phyloP scores from a whole-genome alignment of 2,888 invertebrate species.

The Drosophila planitibia region DNA sequence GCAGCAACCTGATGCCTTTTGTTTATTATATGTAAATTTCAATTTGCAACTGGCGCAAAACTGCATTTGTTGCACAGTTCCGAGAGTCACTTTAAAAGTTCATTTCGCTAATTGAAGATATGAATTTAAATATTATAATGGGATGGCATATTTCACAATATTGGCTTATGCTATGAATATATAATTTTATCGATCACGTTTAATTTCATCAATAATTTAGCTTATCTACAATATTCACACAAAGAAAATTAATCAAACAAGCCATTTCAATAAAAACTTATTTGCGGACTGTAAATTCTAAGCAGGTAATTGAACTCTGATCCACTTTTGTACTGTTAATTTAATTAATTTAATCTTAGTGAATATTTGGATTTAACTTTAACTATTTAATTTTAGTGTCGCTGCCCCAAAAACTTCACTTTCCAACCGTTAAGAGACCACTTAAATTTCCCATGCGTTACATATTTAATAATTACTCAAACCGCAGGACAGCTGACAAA shows the following conservation, averaged over 20 bases:
- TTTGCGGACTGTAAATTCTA: neutral
- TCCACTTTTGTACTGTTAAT: neutral
- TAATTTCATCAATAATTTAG: neutral
- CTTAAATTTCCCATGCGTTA: slow-evolving; percentile 25
- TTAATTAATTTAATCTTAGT: neutral
- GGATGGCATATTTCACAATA: neutral
- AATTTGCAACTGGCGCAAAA: slow-evolving; percentile 53
- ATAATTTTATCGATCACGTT: neutral
- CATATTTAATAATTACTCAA: slow-evolving; percentile 56
- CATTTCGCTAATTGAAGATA: neutral
- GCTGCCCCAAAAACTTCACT: neutral
- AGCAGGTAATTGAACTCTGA: neutral
- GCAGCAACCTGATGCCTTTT: slow-evolving; percentile 45
- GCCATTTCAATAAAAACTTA: neutral
- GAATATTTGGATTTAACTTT: neutral
- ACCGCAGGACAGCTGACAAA: slow-evolving; percentile 51
- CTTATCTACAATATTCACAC: neutral
- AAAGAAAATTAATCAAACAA: neutral
- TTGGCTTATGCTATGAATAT: neutral
- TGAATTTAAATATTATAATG: neutral
- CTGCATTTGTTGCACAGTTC: slow-evolving; percentile 23
- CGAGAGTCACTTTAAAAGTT: slow-evolving; percentile 28
- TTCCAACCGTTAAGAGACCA: neutral
- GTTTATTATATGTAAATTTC: slow-evolving; percentile 62
- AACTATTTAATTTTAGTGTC: neutral